phyloP scores from a whole-genome alignment of 2,888 invertebrate genomes.

The Apoderus coryli region DNA sequence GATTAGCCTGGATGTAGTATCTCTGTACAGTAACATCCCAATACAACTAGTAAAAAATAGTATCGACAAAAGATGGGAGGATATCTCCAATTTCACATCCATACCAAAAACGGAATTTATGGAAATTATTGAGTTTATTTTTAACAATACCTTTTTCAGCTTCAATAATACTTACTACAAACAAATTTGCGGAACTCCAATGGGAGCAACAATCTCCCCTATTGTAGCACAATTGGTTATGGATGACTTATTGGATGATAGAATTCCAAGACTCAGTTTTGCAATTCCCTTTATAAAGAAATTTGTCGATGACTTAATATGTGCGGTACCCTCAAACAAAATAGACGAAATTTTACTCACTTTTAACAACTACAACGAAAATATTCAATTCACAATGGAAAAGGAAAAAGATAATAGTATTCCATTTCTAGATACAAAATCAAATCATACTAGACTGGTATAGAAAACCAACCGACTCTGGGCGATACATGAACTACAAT shows the following conservation, averaged over 20 bases:
- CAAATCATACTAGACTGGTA: too few species aligned
- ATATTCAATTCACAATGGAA: too few species aligned
- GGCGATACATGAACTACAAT: too few species aligned
- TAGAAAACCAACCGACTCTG: too few species aligned
- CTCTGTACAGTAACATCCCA: too few species aligned
- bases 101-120: conserved; percentile 4
- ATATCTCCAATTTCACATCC: conserved; percentile 1
- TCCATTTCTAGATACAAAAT: too few species aligned
- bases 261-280: neutral
- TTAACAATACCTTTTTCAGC: conserved; percentile 1
- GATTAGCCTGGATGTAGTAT: too few species aligned
- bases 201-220: conserved; percentile 2
- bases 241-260: conserved; percentile 2
- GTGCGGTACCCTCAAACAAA: neutral
- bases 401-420: neutral
- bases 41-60: neutral
- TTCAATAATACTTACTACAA: conserved; percentile 1
- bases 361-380: neutral
- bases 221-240: neutral
- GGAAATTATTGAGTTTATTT: too few species aligned
- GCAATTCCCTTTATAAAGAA: conserved; percentile 1
- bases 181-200: neutral
- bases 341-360: conserved; percentile 1
- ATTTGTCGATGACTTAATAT: conserved; percentile 3
- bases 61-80: conserved; percentile 1